These are phyloP conservation scores for Sebastes fasciatus DNA, from an alignment of 2,113 vertebrate species.

Conservation along the genomic window DNA sequence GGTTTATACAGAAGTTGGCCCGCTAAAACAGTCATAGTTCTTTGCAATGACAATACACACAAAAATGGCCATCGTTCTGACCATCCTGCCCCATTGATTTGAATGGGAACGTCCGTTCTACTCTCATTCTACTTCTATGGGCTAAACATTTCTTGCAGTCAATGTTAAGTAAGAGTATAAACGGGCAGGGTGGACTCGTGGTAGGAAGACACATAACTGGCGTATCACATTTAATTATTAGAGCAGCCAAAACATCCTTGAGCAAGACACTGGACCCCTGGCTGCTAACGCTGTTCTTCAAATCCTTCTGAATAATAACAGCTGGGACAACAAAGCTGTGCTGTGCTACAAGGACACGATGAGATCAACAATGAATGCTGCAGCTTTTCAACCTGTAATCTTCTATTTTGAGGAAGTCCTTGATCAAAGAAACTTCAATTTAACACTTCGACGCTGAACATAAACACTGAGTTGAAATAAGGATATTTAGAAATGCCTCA, in stretches of 20 bases:
- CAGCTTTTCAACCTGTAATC: slow-evolving; percentile 21
- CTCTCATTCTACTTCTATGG: too few relatives aligned
- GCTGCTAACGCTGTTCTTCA: slow-evolving; percentile 44
- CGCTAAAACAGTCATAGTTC: too few relatives aligned
- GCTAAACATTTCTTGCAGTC: slow-evolving; percentile 11
- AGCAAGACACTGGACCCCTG: slow-evolving; percentile 57
- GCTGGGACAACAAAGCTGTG: slow-evolving; percentile 37
- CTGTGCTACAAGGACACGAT: slow-evolving; percentile 14
- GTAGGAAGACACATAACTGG: slow-evolving; percentile 38
- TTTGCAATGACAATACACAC: too few relatives aligned
- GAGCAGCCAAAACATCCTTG: slow-evolving; percentile 61
- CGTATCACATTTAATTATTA: slow-evolving; percentile 54
- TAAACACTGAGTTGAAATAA: neutral
- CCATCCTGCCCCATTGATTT: too few relatives aligned
- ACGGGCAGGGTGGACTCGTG: slow-evolving; percentile 23
- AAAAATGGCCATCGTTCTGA: too few relatives aligned
- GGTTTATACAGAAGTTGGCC: too few relatives aligned
- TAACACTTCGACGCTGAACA: neutral
- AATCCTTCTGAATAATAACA: slow-evolving; percentile 47
- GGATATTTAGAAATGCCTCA: neutral
- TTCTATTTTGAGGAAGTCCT: neutral
- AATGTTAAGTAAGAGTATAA: slow-evolving; percentile 23
- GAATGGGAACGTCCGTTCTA: too few relatives aligned
- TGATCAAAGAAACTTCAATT: slow-evolving; percentile 28
- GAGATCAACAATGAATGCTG: slow-evolving; percentile 30